A percentile compares a stretch with the other conserved stretches of the same genome.
These are phyloP conservation scores for Furcifer pardalis DNA, from an alignment of 2,797 vertebrate genomes.

Conservation along the genomic window DNA sequence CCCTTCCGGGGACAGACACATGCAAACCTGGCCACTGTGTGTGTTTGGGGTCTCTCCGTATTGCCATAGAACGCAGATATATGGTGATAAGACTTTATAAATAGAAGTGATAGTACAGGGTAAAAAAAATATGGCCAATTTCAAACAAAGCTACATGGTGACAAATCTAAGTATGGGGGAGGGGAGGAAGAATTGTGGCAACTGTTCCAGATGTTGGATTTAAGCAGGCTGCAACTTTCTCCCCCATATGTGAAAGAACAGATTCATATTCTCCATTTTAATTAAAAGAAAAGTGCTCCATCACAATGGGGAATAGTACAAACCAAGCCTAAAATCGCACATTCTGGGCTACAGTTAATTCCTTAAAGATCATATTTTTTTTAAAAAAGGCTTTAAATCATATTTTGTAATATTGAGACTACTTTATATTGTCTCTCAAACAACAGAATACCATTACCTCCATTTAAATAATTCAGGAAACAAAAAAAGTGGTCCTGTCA, in stretches of 20 bases:
- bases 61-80: conserved; percentile 73
- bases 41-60: conserved; percentile 70
- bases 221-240: conserved; percentile 75
- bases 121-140: conserved; percentile 83
- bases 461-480: conserved; percentile 16
- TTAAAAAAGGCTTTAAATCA: neutral
- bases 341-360: conserved; percentile 71
- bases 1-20: conserved; percentile 95
- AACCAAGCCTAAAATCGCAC: conserved; percentile 70
- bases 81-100: conserved; percentile 69
- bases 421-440: neutral
- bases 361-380: conserved; percentile 71
- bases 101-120: conserved; percentile 70
- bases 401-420: neutral
- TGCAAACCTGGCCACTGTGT: conserved; percentile 83
- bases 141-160: conserved; percentile 92
- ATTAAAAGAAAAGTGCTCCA: conserved; percentile 77
- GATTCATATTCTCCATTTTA: conserved; percentile 54
- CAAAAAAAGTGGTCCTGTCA: neutral
- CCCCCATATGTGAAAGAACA: conserved; percentile 83
- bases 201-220: conserved; percentile 78
- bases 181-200: conserved; percentile 53
- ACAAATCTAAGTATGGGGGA: conserved; percentile 76
- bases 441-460: neutral
- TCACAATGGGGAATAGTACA: conserved; percentile 81